Percentiles rank a stretch among this genome's conserved stretches.
Evolutionary conservation across 2,797 vertebrate species (phyloP).

Genomic region (Urocyon cinereoargenteus): DNA sequence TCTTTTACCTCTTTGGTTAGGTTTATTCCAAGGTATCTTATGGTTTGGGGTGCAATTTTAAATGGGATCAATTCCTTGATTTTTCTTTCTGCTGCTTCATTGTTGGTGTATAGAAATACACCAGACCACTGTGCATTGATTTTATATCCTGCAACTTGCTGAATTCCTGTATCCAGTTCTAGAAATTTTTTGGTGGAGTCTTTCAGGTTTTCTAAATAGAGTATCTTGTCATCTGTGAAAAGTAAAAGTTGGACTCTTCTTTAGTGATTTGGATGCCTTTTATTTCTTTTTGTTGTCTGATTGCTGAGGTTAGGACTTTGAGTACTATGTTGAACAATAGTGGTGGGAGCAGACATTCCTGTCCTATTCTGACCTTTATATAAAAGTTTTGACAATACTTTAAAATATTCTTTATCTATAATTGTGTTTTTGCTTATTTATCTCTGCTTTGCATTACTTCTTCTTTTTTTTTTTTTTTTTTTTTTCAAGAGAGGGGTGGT

Average conservation of each 20-base stretch:
- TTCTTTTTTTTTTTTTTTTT: neutral
- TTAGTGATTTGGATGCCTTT: neutral
- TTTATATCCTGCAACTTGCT: neutral
- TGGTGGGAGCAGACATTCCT: neutral
- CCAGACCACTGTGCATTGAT: neutral
- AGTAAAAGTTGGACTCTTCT: neutral
- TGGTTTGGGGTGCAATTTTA: neutral
- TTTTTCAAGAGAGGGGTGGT: neutral
- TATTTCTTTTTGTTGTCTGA: neutral
- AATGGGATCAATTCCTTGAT: neutral
- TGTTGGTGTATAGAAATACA: neutral
- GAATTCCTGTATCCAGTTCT: neutral
- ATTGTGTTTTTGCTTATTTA: neutral
- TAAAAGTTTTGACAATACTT: neutral
- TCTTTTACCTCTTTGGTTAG: neutral
- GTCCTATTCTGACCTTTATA: neutral
- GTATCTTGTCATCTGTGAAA: neutral
- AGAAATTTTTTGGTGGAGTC: neutral
- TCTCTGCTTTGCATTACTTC: neutral
- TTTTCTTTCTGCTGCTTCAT: neutral
- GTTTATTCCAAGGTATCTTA: neutral
- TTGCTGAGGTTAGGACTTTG: neutral
- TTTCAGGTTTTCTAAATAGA: neutral
- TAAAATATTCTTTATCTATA: neutral
- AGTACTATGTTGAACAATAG: neutral